Evolutionary conservation across 1,140 invertebrate species (phyloP).

Genomic region (Gerris buenoi): DNA sequence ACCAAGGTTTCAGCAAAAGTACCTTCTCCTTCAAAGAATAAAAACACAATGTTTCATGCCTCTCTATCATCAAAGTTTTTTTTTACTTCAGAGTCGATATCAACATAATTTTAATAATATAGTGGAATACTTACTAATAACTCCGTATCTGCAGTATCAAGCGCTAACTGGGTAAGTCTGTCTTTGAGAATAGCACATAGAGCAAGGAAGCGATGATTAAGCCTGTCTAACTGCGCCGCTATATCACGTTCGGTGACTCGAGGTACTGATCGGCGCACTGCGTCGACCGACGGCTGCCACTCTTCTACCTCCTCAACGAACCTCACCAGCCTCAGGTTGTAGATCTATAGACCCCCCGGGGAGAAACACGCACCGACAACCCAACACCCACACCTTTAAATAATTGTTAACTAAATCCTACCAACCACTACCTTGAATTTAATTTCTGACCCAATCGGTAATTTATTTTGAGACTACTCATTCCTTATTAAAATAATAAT

Average conservation of each 20-base stretch:
- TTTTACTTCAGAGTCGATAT: too few species aligned
- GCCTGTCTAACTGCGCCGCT: constrained; percentile 64
- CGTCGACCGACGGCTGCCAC: constrained; percentile 66
- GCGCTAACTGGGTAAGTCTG: constrained; percentile 33
- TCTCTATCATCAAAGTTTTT: too few species aligned
- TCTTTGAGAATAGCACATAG: constrained; percentile 56
- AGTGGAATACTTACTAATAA: constrained; percentile 6
- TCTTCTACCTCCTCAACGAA: constrained; percentile 79
- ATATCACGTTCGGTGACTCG: constrained; percentile 57
- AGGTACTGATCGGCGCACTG: constrained; percentile 30
- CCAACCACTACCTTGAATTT: too few species aligned
- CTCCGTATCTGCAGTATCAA: constrained; percentile 21
- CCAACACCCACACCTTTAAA: neutral
- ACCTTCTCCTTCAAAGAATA: too few species aligned
- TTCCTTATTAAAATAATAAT: too few species aligned
- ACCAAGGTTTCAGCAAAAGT: too few species aligned
- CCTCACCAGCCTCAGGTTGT: constrained; percentile 69
- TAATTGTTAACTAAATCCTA: too few species aligned
- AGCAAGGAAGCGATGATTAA: constrained; percentile 67
- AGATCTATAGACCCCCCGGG: constrained; percentile 48
- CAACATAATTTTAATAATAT: too few species aligned
- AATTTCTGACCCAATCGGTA: too few species aligned
- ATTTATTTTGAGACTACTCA: too few species aligned
- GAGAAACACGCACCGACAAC: neutral
- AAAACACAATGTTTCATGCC: too few species aligned